Evolutionary conservation across 2,797 vertebrate species (phyloP), one percentile per base, ranked within the genome.

Genomic region (Emydoidea blandingii): DNA sequence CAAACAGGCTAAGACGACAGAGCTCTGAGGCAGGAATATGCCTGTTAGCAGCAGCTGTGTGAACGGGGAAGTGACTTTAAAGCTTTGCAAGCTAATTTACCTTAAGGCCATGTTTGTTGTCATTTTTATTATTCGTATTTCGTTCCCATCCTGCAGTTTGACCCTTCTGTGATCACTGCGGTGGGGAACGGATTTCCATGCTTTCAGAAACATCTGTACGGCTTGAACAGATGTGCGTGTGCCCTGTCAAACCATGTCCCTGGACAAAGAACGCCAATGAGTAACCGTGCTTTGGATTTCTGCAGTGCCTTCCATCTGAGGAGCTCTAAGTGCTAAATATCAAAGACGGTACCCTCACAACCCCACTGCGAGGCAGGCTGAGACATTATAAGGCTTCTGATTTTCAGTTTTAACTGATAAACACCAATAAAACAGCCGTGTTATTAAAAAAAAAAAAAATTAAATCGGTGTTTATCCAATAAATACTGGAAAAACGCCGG

Each of bases 141-240:
- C 85, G 0, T n/a, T 76, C 80, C 27, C 14, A 2, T 65, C 65
- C 91, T 87, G 85, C 81, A 82, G 53, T 65, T 65, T 95, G 89
- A 18, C 2, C 1, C 19, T 83, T 0, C 41, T 25, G 21, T 37
- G 68, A 0, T 72, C 25, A 0, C 53, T 84, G 31, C 0, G 0
- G 78, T n/a, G 50, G 53, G 50, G 81, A 76, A 16, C 80, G 56
- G 31, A 49, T 47, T 78, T 78, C 74, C 74, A 31, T 15, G 25
- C 44, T 47, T 88, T 16, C 18, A 52, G 85, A 47, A 84, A 74
- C 85, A 89, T 92, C 0, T 0, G 12, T 21, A 82, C 0, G 0
- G 0, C 37, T 9, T 62, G 74, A 92, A 80, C 59, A 68, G 12
- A 78, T 62, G 5, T 57, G 5, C 14, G 9, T 0, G 5, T 25